Evolutionary conservation across 2,797 vertebrate genomes (phyloP).

Genomic region (Strix occidentalis): DNA sequence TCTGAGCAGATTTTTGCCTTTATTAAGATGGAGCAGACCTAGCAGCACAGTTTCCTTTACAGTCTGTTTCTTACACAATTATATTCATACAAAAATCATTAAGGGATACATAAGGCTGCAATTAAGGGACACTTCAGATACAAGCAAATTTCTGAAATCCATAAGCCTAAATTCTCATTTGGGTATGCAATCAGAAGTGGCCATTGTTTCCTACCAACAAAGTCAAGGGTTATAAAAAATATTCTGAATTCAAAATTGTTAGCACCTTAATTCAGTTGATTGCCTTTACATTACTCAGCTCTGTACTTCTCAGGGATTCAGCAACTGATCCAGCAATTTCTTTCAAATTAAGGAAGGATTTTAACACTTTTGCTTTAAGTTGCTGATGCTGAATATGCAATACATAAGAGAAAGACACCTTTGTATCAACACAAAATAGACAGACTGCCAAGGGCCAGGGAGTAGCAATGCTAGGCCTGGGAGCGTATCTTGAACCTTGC

Average conservation of each 20-base stretch:
- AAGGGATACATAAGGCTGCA: background rate
- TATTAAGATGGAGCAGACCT: background rate
- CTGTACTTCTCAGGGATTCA: background rate
- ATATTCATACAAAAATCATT: background rate
- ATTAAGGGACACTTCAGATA: background rate
- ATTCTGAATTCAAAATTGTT: background rate
- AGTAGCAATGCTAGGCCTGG: background rate
- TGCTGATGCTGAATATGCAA: background rate
- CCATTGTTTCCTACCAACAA: background rate
- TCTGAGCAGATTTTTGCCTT: background rate
- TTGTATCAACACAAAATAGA: background rate
- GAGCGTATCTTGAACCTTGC: background rate
- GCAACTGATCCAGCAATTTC: background rate
- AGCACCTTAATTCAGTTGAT: fast-evolving
- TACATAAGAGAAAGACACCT: background rate
- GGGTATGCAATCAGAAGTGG: background rate
- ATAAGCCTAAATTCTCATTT: background rate
- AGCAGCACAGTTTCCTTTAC: background rate
- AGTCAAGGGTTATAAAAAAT: background rate
- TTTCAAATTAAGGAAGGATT: background rate
- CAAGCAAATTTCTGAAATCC: background rate
- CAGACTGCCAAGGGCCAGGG: background rate
- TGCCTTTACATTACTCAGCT: background rate
- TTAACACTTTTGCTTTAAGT: background rate
- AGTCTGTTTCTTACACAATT: background rate